Evolutionary conservation across 2,113 vertebrate genomes (phyloP).

Genomic region (Pycnonotus jocosus): DNA sequence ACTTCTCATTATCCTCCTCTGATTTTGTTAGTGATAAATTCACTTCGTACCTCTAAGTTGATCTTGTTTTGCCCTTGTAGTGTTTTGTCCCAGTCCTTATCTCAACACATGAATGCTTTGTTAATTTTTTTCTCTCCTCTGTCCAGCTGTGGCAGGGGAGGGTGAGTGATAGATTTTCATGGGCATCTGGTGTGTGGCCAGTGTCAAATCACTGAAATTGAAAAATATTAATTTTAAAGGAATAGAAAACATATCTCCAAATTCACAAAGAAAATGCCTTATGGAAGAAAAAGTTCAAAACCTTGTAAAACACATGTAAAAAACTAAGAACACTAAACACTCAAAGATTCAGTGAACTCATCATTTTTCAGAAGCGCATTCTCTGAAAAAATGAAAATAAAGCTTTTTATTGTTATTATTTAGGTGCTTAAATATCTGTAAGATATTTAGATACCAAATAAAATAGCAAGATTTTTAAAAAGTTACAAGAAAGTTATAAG

Average conservation of each 20-base stretch:
- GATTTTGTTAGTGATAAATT: not conserved
- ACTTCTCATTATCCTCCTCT: not conserved
- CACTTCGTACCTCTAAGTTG: not conserved
- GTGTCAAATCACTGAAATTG: not conserved
- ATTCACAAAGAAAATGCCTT: not conserved
- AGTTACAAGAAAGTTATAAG: not conserved
- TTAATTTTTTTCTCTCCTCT: not conserved
- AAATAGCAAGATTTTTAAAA: not conserved
- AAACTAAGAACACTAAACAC: not conserved
- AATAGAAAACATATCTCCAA: not conserved
- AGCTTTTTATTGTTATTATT: not conserved
- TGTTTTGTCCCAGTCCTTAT: not conserved
- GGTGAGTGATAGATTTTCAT: rapidly evolving
- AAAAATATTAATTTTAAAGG: not conserved
- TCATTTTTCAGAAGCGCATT: not conserved
- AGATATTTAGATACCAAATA: not conserved
- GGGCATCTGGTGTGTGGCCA: not conserved
- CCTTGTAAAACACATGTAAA: not conserved
- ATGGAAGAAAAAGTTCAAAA: not conserved
- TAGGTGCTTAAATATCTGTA: not conserved
- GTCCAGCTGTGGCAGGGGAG: too few species aligned
- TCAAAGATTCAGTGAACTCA: not conserved
- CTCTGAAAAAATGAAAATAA: not conserved
- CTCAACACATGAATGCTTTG: not conserved
- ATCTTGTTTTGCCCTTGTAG: not conserved